Percentiles rank a stretch among this genome's conserved stretches.
Conservation (phyloP, 2,888 invertebrate genomes). For the Drosophila barbarae region DNA sequence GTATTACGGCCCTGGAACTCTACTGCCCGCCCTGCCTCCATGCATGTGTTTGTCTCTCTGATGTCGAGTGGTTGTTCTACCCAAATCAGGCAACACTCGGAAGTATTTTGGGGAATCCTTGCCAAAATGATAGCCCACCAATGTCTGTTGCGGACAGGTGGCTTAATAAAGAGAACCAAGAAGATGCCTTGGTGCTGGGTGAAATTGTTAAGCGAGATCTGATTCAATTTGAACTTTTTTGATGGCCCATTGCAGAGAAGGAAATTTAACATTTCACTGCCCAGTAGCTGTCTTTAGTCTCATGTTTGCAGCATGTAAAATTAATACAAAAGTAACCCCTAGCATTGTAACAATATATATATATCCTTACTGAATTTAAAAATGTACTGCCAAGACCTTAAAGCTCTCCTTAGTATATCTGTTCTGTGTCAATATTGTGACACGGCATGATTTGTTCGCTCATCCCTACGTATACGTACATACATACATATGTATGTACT, state of each 20-base stretch:
- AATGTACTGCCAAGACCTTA: neutral
- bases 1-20: conserved; percentile 21
- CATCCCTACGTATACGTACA: conserved; percentile 5
- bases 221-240: conserved; percentile 14
- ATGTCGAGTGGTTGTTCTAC: conserved; percentile 27
- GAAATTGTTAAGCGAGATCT: conserved; percentile 22
- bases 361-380: neutral
- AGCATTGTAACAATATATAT: no score
- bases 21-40: conserved; percentile 7
- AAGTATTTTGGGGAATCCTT: conserved; percentile 27
- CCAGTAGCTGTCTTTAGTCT: neutral
- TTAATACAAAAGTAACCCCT: neutral
- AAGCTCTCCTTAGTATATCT: conserved; percentile 5
- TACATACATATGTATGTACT: no score
- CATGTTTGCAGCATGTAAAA: neutral
- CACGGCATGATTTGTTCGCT: conserved; percentile 64
- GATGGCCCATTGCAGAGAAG: conserved; percentile 16
- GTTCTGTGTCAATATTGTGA: conserved; percentile 65
- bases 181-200: conserved; percentile 18
- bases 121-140: conserved; percentile 24
- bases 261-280: conserved; percentile 8
- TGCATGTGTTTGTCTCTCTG: conserved; percentile 5
- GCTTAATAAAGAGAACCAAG: conserved; percentile 37
- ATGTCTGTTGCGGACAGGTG: conserved; percentile 41
- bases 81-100: conserved; percentile 34